Conservation (phyloP, 2,113 vertebrate species). For the Tychaedon coryphoeus region DNA sequence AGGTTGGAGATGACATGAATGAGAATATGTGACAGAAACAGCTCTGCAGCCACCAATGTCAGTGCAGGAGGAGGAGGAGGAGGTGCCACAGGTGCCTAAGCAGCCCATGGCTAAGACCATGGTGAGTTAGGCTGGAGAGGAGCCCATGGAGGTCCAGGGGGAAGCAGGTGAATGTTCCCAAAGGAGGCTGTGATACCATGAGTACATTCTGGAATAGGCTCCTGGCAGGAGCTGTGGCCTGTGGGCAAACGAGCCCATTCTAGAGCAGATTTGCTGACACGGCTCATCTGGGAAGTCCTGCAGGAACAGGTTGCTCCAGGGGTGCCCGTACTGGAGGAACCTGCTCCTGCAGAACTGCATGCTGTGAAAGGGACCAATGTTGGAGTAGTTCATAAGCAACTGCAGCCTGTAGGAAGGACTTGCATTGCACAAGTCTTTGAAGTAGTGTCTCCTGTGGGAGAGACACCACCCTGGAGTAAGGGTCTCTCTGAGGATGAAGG, state of each 20-base stretch:
- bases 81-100: background rate
- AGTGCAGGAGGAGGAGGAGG: background rate
- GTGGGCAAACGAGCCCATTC: background rate
- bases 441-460: background rate
- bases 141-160: no score
- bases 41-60: background rate
- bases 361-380: background rate
- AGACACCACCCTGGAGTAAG: background rate
- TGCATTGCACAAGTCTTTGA: background rate
- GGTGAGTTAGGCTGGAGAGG: background rate
- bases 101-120: background rate
- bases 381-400: background rate
- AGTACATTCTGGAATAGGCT: background rate
- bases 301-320: background rate
- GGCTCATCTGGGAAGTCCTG: background rate
- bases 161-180: no score
- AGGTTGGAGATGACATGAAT: background rate
- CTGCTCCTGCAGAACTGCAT: background rate
- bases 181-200: background rate
- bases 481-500: background rate
- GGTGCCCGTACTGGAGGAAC: accelerated
- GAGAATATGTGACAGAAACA: background rate
- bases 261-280: background rate
- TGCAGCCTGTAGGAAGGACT: background rate
- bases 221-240: background rate